phyloP scores from a whole-genome alignment of 2,888 invertebrate genomes.

The Hydrotaea cyrtoneurina region DNA sequence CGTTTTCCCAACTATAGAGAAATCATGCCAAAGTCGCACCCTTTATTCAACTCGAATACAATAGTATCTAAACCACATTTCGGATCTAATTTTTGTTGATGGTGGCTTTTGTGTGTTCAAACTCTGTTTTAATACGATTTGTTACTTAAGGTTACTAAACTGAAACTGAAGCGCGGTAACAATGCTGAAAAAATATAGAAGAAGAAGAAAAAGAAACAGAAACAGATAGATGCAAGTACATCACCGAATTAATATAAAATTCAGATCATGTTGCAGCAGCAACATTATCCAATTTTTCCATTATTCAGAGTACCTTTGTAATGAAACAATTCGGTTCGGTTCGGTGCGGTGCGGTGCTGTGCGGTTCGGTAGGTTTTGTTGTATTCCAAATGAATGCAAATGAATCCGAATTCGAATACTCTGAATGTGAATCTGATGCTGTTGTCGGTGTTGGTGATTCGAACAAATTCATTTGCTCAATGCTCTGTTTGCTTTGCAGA shows the following conservation, averaged over 20 bases:
- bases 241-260: conserved; percentile 57
- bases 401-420: neutral
- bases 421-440: neutral
- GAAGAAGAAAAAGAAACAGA: neutral
- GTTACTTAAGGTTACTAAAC: conserved; percentile 62
- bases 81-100: conserved; percentile 31
- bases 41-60: conserved; percentile 11
- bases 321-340: neutral
- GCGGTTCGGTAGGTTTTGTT: conserved; percentile 10
- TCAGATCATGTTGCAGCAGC: conserved; percentile 67
- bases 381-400: conserved; percentile 24
- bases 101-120: neutral
- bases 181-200: conserved; percentile 28
- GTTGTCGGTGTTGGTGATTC: conserved; percentile 3
- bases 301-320: conserved; percentile 13
- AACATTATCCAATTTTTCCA: conserved; percentile 65
- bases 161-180: conserved; percentile 39
- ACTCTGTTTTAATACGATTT: too few species aligned
- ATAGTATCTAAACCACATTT: conserved; percentile 48
- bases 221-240: conserved; percentile 1
- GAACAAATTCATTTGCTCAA: conserved; percentile 47
- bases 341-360: neutral
- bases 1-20: too few species aligned
- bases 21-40: too few species aligned
- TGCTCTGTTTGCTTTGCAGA: conserved; percentile 42